Conservation (phyloP, 2,113 vertebrate genomes). For the Cyphomyrus discorhynchus region DNA sequence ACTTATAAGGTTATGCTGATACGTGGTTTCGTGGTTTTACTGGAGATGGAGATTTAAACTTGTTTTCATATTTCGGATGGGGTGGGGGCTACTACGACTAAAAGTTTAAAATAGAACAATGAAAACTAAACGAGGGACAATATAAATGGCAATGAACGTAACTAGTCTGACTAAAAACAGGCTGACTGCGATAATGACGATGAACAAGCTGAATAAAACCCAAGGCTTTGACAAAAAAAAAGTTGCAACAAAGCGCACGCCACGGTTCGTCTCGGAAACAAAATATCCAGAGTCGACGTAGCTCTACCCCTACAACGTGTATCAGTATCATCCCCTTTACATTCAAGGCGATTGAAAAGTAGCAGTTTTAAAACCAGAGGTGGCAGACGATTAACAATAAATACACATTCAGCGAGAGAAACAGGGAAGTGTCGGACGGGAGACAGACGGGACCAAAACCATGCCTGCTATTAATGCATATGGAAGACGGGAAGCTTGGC, state of each 20-base stretch:
- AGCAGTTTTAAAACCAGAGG: not conserved
- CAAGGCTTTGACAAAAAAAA: constrained; percentile 2
- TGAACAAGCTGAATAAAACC: not conserved
- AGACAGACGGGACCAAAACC: not conserved
- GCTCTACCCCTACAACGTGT: not conserved
- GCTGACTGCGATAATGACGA: not conserved
- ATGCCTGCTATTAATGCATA: not conserved
- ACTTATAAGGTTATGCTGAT: not conserved
- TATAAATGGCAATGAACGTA: not conserved
- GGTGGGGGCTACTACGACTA: not conserved
- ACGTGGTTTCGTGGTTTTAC: not conserved
- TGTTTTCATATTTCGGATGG: not conserved
- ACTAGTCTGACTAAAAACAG: not conserved
- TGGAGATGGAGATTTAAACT: not conserved
- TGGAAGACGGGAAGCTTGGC: not conserved
- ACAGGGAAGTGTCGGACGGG: not conserved
- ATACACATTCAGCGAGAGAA: not conserved
- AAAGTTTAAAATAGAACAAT: constrained; percentile 1
- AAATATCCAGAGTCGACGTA: not conserved
- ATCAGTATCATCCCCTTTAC: not conserved
- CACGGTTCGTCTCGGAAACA: not conserved
- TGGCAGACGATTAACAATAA: not conserved
- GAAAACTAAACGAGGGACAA: not conserved
- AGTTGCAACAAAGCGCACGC: constrained; percentile 5
- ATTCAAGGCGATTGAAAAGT: not conserved